Percentiles rank a stretch among this genome's conserved stretches.
Conservation (phyloP, 2,797 vertebrate genomes). For the Microhierax caerulescens region DNA sequence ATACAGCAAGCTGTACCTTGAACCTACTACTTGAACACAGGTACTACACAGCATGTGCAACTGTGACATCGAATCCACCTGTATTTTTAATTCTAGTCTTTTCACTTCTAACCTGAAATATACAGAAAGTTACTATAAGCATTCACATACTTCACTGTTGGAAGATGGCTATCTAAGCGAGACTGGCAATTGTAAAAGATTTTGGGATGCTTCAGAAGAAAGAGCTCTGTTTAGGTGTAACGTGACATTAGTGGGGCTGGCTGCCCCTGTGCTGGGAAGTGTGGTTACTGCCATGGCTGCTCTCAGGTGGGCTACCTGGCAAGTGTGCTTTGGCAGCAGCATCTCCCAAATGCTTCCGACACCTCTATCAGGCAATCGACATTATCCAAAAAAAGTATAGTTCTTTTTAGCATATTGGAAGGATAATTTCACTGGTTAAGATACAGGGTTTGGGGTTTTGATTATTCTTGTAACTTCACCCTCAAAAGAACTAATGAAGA, state of each 20-base stretch:
- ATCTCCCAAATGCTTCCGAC: background rate
- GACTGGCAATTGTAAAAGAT: background rate
- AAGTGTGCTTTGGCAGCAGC: background rate
- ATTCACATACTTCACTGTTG: background rate
- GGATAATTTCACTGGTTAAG: background rate
- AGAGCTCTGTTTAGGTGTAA: background rate
- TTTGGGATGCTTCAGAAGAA: background rate
- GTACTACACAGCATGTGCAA: rapidly evolving
- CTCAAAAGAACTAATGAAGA: background rate
- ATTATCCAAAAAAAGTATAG: background rate
- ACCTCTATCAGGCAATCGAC: background rate
- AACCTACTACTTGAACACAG: background rate
- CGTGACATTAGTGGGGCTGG: background rate
- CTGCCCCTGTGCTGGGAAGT: background rate
- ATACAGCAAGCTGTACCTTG: background rate
- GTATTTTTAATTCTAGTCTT: background rate
- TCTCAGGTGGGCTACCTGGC: background rate
- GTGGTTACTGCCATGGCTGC: rapidly evolving
- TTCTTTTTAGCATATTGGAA: background rate
- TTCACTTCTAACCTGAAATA: background rate
- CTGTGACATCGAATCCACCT: rapidly evolving
- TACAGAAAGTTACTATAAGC: background rate
- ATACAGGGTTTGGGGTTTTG: background rate
- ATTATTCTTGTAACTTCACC: background rate
- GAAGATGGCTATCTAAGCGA: background rate